Evolutionary conservation across 2,888 invertebrate genomes (phyloP).

Genomic region (Seira ritae): DNA sequence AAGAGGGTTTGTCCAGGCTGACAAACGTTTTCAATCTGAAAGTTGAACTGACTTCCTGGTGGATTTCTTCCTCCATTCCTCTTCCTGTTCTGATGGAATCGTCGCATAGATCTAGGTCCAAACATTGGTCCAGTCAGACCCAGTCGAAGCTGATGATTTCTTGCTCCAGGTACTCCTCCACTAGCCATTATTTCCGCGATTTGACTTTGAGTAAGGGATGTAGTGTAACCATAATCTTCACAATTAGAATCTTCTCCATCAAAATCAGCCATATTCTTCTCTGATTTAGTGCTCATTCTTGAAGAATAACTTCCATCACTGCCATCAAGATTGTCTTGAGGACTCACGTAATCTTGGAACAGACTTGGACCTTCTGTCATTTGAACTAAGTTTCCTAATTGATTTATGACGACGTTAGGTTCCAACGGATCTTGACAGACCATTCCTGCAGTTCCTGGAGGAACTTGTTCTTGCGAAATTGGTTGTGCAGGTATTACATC

Average conservation of each 20-base stretch:
- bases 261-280: constrained; percentile 95
- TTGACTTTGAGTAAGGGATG: constrained; percentile 73
- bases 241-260: constrained; percentile 93
- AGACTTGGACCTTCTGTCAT: constrained; percentile 74
- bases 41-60: constrained; percentile 67
- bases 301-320: constrained; percentile 92
- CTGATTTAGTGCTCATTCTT: constrained; percentile 93
- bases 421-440: constrained; percentile 55
- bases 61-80: constrained; percentile 65
- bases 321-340: constrained; percentile 72
- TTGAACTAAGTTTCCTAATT: constrained; percentile 77
- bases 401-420: constrained; percentile 77
- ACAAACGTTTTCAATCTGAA: constrained; percentile 83
- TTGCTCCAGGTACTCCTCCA: constrained; percentile 29
- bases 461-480: not conserved
- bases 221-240: constrained; percentile 82
- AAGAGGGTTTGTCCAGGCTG: constrained; percentile 93
- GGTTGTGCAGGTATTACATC: not conserved
- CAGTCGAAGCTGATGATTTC: constrained; percentile 51
- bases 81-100: constrained; percentile 68
- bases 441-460: constrained; percentile 10
- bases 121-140: constrained; percentile 60
- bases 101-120: constrained; percentile 68
- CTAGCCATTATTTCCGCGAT: constrained; percentile 81
- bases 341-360: constrained; percentile 72